A percentile compares a stretch with the other conserved stretches of the same genome.
phyloP scores from a whole-genome alignment of 2,888 invertebrate species.

The Tethea ocularis region DNA sequence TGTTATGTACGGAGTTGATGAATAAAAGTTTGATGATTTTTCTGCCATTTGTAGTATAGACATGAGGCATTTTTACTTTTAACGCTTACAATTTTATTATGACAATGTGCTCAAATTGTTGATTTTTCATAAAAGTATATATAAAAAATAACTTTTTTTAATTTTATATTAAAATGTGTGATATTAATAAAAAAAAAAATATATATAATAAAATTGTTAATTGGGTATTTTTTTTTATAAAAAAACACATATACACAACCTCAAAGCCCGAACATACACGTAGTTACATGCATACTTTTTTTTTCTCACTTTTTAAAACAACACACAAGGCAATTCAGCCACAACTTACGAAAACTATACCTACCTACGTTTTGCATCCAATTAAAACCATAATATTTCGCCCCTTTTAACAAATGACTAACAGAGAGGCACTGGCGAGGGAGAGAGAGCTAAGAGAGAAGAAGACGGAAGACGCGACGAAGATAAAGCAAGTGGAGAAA shows the following conservation, averaged over 20 bases:
- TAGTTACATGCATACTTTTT: not conserved
- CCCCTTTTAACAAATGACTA: constrained; percentile 44
- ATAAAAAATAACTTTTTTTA: constrained; percentile 7
- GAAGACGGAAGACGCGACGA: constrained; percentile 67
- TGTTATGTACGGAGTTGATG: too few species aligned
- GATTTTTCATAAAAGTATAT: not conserved
- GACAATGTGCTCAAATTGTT: constrained; percentile 11
- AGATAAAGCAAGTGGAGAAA: constrained; percentile 72
- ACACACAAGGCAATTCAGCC: not conserved
- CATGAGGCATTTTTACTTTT: not conserved
- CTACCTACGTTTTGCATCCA: constrained; percentile 11
- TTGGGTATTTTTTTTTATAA: not conserved
- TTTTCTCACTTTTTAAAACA: not conserved
- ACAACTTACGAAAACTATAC: not conserved
- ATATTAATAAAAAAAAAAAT: not conserved
- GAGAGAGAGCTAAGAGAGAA: constrained; percentile 70
- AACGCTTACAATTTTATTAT: constrained; percentile 1
- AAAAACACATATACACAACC: not conserved
- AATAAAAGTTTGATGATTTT: too few species aligned
- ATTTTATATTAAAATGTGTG: constrained; percentile 10
- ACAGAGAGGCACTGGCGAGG: constrained; percentile 78
- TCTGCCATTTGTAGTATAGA: too few species aligned
- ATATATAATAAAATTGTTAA: not conserved
- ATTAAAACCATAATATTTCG: constrained; percentile 19
- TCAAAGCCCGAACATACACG: not conserved